Conservation (phyloP, 2,888 invertebrate genomes). For the Anagyrus pseudococci region DNA sequence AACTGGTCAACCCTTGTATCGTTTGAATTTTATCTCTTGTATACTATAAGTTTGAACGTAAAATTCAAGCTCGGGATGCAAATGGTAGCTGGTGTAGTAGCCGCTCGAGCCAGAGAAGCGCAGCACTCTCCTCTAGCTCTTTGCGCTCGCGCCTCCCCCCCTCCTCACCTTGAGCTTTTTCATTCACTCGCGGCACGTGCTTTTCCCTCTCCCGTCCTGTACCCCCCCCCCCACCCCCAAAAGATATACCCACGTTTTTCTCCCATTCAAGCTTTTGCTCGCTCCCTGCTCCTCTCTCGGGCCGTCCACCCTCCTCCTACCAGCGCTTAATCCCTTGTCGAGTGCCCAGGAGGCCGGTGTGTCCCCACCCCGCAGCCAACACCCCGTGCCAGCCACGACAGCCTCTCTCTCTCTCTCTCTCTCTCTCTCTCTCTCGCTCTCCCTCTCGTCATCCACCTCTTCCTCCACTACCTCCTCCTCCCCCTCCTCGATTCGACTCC, state of each 20-base stretch:
- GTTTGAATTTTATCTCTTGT: not conserved
- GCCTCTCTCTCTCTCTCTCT: not conserved
- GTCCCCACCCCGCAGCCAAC: too few species aligned
- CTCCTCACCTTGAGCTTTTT: not conserved
- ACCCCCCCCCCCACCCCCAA: constrained; percentile 13
- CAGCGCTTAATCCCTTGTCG: too few species aligned
- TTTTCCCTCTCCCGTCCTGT: constrained; percentile 33
- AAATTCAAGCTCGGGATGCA: too few species aligned
- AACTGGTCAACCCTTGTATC: not conserved
- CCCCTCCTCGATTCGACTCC: constrained; percentile 22
- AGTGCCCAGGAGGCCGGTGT: too few species aligned
- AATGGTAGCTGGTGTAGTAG: too few species aligned
- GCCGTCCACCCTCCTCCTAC: too few species aligned
- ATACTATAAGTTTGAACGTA: too few species aligned
- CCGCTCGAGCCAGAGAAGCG: not conserved
- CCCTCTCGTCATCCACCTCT: not conserved
- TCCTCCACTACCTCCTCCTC: constrained; percentile 5
- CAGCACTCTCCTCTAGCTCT: not conserved
- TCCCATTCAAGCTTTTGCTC: too few species aligned
- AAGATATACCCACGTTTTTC: not conserved
- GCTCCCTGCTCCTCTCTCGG: too few species aligned
- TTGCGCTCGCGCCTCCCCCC: not conserved
- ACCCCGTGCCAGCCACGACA: not conserved
- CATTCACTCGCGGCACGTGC: not conserved
- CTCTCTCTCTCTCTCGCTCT: not conserved